Evolutionary conservation across 2,113 vertebrate genomes (phyloP).

Genomic region (Psephotus haematonotus): DNA sequence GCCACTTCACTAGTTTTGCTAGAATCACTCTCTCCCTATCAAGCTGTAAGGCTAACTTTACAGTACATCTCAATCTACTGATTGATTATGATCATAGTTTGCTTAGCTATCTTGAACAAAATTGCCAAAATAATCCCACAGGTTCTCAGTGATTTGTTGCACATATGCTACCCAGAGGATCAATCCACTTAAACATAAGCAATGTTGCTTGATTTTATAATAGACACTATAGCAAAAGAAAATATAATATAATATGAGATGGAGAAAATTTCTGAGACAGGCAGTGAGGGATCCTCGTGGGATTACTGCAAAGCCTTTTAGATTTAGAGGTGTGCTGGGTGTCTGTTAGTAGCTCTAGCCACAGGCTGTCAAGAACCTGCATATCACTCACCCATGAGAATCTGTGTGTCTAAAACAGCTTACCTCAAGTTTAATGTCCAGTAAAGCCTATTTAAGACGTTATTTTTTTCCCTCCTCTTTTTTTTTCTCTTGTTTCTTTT

Average conservation of each 20-base stretch:
- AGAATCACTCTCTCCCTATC: not conserved
- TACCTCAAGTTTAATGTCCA: conserved; percentile 19
- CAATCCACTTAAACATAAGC: not conserved
- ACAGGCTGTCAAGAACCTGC: not conserved
- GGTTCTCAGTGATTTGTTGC: not conserved
- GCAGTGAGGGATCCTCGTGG: not conserved
- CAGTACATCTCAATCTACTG: not conserved
- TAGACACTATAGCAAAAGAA: not conserved
- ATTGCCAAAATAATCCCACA: not conserved
- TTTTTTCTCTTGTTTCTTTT: not conserved
- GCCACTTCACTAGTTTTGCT: not conserved
- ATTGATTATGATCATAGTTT: not conserved
- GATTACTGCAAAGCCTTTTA: not conserved
- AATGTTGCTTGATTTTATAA: not conserved
- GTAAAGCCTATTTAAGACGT: conserved; percentile 6
- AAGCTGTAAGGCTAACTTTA: conserved; percentile 2
- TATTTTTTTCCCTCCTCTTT: not conserved
- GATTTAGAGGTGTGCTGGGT: not conserved
- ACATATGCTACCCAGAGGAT: not conserved
- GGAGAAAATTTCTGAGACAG: not conserved
- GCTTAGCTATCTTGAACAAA: not conserved
- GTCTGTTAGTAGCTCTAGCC: conserved; percentile 6
- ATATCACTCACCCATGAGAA: not conserved
- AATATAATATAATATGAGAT: not conserved
- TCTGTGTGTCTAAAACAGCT: conserved; percentile 3